phyloP scores from a whole-genome alignment of 2,888 invertebrate species.

The Polylopha cassiicola region DNA sequence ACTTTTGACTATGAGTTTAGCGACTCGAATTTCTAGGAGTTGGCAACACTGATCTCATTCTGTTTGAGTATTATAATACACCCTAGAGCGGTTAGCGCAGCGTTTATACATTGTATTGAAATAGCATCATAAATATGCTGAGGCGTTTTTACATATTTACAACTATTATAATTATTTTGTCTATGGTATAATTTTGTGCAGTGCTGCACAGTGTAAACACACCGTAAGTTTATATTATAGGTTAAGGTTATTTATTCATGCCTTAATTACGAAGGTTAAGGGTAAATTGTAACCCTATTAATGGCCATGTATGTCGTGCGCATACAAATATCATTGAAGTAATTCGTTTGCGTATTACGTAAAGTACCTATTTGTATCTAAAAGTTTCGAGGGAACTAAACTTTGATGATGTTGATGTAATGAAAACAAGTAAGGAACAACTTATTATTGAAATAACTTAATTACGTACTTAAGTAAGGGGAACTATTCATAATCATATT shows the following conservation, averaged over 20 bases:
- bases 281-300: no score
- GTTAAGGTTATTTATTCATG: not conserved
- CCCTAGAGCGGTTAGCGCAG: not conserved
- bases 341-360: no score
- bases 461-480: conserved; percentile 1
- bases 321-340: no score
- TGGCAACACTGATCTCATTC: no score
- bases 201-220: conserved; percentile 12
- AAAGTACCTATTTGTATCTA: no score
- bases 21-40: no score
- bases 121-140: not conserved
- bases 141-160: not conserved
- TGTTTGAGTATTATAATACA: no score
- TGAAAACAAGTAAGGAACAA: conserved; percentile 1
- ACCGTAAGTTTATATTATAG: conserved; percentile 6
- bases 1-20: no score
- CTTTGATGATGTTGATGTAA: no score
- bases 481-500: conserved; percentile 6
- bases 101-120: not conserved
- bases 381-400: no score
- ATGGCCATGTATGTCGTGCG: no score
- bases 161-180: conserved; percentile 1
- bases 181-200: not conserved
- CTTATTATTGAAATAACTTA: not conserved
- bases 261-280: not conserved